Percentiles rank a stretch among this genome's conserved stretches.
These are phyloP conservation scores for Agriopis marginaria DNA, from an alignment of 2,888 invertebrate species.

Conservation along the genomic window DNA sequence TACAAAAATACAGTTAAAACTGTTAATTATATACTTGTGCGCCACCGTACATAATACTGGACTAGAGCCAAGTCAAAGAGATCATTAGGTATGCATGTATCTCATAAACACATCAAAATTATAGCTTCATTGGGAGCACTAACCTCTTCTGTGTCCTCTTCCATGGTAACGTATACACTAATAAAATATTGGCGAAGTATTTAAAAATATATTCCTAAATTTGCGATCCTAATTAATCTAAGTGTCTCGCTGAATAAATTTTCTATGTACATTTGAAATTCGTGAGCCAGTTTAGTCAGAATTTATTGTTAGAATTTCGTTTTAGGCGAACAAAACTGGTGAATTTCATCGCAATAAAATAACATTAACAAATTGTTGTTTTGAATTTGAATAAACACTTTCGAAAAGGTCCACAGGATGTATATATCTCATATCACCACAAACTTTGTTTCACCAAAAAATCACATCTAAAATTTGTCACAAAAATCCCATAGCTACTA, in stretches of 20 bases:
- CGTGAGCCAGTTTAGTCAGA: constrained; percentile 1
- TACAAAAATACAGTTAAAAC: constrained; percentile 27
- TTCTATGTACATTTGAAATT: constrained; percentile 7
- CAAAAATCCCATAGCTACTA: constrained; percentile 8
- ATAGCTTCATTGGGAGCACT: constrained; percentile 50
- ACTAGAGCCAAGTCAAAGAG: constrained; percentile 33
- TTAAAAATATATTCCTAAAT: constrained; percentile 6
- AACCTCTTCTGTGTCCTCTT: constrained; percentile 60
- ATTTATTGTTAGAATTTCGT: not conserved
- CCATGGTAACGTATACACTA: constrained; percentile 47
- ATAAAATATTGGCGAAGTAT: constrained; percentile 25
- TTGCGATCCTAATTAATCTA: constrained; percentile 18
- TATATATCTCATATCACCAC: not conserved
- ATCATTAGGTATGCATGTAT: constrained; percentile 13
- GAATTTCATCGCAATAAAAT: not conserved
- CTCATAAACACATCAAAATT: constrained; percentile 37
- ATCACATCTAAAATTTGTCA: not conserved
- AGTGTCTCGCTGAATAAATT: constrained; percentile 15
- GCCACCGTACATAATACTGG: constrained; percentile 27
- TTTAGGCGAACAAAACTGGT: not conserved
- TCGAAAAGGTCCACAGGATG: not conserved
- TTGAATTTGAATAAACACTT: not conserved
- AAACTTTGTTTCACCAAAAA: not conserved
- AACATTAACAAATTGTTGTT: not conserved
- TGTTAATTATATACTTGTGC: constrained; percentile 10